Conservation (phyloP, 2,888 invertebrate genomes). For the Gymnosoma rotundatum region DNA sequence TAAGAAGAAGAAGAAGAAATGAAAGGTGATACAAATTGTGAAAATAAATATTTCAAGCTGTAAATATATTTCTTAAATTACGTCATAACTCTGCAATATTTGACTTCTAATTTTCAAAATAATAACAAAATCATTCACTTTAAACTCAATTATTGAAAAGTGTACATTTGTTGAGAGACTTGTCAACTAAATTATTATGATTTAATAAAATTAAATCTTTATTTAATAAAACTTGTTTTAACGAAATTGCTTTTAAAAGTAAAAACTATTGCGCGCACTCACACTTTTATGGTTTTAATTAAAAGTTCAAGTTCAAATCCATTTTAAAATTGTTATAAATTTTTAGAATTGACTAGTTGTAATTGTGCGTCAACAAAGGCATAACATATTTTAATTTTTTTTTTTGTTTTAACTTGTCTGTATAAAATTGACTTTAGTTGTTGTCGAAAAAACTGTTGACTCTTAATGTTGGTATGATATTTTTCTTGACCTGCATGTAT, state of each 20-base stretch:
- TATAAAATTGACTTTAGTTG: constrained; percentile 11
- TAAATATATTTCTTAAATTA: no score
- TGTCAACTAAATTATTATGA: no score
- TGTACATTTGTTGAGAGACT: no score
- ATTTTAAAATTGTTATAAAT: constrained; percentile 16
- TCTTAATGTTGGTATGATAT: no score
- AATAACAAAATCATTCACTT: no score
- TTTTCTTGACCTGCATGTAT: no score
- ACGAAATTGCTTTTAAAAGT: not conserved
- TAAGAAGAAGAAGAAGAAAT: no score
- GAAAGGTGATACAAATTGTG: no score
- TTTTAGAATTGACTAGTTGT: not conserved
- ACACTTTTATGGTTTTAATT: not conserved
- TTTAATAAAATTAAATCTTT: not conserved
- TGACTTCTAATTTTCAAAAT: no score
- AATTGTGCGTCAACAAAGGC: constrained; percentile 15
- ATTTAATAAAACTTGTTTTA: not conserved
- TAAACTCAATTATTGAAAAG: no score
- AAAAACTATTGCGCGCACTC: not conserved
- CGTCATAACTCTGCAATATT: no score
- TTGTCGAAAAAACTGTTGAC: not conserved
- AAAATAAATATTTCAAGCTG: no score
- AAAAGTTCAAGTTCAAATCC: constrained; percentile 60
- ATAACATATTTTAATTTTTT: not conserved
- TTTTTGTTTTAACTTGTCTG: constrained; percentile 7